Percentiles rank a stretch among this genome's conserved stretches.
Conservation (phyloP, 2,888 invertebrate species). For the Acanthoscelides obtectus region DNA sequence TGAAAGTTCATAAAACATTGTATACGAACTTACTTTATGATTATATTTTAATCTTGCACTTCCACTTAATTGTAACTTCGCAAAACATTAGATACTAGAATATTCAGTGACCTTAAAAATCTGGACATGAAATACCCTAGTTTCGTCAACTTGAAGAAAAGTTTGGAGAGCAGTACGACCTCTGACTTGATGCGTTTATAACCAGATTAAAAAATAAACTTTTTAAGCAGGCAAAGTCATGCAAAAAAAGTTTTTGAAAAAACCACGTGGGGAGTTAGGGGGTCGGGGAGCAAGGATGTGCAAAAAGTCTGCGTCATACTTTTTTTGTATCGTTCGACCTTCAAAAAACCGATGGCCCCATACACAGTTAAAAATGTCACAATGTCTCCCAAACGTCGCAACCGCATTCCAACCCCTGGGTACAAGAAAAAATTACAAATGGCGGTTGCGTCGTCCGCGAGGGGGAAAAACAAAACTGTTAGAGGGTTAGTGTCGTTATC, state of each 20-base stretch:
- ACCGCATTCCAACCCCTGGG: slow-evolving; percentile 44
- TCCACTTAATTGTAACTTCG: too few species aligned
- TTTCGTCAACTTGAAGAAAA: neutral
- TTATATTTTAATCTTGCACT: too few species aligned
- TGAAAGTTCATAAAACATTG: too few species aligned
- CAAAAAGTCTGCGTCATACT: slow-evolving; percentile 49
- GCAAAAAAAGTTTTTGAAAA: slow-evolving; percentile 50
- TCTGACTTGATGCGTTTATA: slow-evolving; percentile 30
- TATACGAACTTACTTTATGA: too few species aligned
- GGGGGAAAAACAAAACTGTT: slow-evolving; percentile 14
- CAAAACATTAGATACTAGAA: too few species aligned
- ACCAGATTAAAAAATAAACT: slow-evolving; percentile 53
- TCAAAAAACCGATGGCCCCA: slow-evolving; percentile 70
- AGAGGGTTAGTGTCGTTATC: slow-evolving; percentile 28
- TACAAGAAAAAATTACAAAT: slow-evolving; percentile 10
- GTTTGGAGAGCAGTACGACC: slow-evolving; percentile 1
- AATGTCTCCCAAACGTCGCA: slow-evolving; percentile 54
- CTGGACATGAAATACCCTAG: neutral
- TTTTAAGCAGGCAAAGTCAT: slow-evolving; percentile 67
- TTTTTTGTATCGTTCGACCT: slow-evolving; percentile 59
- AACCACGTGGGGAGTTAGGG: slow-evolving; percentile 49
- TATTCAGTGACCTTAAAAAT: too few species aligned
- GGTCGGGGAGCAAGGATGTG: slow-evolving; percentile 65
- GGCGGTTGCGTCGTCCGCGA: neutral
- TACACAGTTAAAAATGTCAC: slow-evolving; percentile 86